A percentile compares a stretch with the other conserved stretches of the same genome.
Evolutionary conservation across 53 echinoderm and acorn worm genomes (phyloP).

Genomic region (Holothuria leucospilota): DNA sequence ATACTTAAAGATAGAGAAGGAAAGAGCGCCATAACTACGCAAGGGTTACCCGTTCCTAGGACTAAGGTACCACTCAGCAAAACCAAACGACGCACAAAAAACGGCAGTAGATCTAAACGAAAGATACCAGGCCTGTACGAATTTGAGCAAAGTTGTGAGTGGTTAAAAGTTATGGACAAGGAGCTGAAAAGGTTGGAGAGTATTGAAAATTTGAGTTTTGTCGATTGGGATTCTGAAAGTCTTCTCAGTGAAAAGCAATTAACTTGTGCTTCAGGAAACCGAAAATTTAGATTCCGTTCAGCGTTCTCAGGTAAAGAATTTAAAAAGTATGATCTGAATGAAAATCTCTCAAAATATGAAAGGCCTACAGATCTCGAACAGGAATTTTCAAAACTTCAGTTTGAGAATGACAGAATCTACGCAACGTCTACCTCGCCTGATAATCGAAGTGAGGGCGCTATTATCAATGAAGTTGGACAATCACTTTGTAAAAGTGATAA

Average conservation of each 20-base stretch:
- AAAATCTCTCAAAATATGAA: no score
- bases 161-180: conserved; percentile 44
- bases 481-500: no score
- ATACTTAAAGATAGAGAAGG: neutral
- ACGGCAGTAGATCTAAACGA: conserved; percentile 7
- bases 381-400: no score
- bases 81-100: neutral
- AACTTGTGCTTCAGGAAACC: neutral
- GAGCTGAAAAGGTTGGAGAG: conserved; percentile 31
- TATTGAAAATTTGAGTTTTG: conserved; percentile 47
- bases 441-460: no score
- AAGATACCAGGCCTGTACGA: conserved; percentile 39
- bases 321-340: no score
- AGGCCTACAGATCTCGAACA: no score
- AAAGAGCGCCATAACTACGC: neutral
- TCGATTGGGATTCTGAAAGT: conserved; percentile 42
- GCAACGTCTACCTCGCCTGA: no score
- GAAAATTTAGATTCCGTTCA: conserved; percentile 32
- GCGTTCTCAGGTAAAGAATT: neutral
- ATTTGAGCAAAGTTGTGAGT: conserved; percentile 37
- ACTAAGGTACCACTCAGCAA: neutral
- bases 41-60: neutral
- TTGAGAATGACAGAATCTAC: no score
- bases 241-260: conserved; percentile 38
- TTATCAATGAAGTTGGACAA: no score